A percentile compares a stretch with the other conserved stretches of the same genome.
Evolutionary conservation across 2,113 vertebrate genomes (phyloP).

Genomic region (Prunella fulvescens): DNA sequence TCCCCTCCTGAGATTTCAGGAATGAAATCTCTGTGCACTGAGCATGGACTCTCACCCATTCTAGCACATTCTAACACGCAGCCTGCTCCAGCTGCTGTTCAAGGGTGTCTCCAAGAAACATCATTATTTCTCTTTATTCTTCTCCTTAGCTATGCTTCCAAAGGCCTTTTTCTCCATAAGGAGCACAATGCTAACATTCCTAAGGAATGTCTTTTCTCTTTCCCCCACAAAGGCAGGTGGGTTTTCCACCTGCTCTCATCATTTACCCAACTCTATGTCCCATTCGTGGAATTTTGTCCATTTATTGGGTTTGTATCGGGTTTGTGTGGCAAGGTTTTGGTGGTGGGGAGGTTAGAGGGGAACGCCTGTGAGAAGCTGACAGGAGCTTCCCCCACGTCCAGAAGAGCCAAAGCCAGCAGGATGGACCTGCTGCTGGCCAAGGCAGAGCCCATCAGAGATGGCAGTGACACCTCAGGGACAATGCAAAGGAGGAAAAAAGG

Average conservation of each 20-base stretch:
- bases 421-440: neutral
- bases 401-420: neutral
- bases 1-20: neutral
- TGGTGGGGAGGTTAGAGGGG: neutral
- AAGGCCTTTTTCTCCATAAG: neutral
- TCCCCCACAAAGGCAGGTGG: neutral
- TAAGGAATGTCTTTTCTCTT: neutral
- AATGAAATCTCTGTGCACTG: neutral
- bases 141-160: neutral
- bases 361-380: neutral
- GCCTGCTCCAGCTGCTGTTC: neutral
- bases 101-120: neutral
- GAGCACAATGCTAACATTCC: neutral
- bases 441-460: neutral
- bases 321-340: neutral
- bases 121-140: neutral
- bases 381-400: neutral
- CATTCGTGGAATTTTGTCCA: accelerated
- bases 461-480: neutral
- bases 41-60: neutral
- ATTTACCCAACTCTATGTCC: accelerated
- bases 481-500: accelerated
- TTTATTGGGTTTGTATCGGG: accelerated
- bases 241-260: neutral
- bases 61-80: neutral